Conservation (phyloP, 2,888 invertebrate genomes). For the Stictocephala bisonia region DNA sequence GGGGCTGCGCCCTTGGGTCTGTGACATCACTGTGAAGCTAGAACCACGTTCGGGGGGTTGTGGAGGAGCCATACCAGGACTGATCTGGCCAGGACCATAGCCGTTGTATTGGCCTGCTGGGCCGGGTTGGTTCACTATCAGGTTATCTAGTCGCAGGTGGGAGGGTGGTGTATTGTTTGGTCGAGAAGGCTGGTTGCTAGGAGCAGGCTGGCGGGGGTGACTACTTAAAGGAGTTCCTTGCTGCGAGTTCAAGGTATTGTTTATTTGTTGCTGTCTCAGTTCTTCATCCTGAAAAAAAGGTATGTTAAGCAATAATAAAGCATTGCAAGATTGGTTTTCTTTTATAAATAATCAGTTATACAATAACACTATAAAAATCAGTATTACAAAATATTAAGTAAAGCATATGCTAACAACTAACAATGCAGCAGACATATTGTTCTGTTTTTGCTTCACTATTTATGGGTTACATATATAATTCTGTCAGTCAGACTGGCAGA, state of each 20-base stretch:
- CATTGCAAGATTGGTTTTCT: too few relatives aligned
- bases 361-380: too few relatives aligned
- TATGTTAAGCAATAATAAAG: too few relatives aligned
- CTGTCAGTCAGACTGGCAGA: too few relatives aligned
- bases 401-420: too few relatives aligned
- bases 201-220: background rate
- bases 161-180: constrained; percentile 45
- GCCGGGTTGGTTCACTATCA: constrained; percentile 51
- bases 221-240: constrained; percentile 2
- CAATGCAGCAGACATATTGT: too few relatives aligned
- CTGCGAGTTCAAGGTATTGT: background rate
- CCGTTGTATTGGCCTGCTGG: constrained; percentile 50
- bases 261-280: constrained; percentile 48
- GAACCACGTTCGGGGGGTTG: constrained; percentile 90
- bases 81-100: constrained; percentile 53
- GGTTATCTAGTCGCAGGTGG: constrained; percentile 55
- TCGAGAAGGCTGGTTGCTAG: background rate
- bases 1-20: constrained; percentile 50
- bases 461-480: too few relatives aligned
- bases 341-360: too few relatives aligned
- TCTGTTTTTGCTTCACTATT: too few relatives aligned
- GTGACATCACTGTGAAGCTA: constrained; percentile 83
- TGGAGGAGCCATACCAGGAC: constrained; percentile 64
- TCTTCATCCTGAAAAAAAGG: constrained; percentile 52
- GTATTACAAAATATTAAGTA: too few relatives aligned